phyloP scores from a whole-genome alignment of 2,888 invertebrate species.

The Thecocarcelia acutangulata region DNA sequence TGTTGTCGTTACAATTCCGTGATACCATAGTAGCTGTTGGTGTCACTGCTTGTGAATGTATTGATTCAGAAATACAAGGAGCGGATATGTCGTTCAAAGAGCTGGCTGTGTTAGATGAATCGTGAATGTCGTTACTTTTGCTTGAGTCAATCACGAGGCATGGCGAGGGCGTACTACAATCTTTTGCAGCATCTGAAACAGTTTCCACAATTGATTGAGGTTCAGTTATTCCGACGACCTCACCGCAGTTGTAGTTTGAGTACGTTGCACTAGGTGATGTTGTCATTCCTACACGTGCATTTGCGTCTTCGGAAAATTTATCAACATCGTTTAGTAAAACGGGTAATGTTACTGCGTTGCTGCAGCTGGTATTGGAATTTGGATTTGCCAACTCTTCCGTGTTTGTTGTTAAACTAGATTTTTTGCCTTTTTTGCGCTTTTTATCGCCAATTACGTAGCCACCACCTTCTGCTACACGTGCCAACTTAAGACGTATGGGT shows the following conservation, averaged over 20 bases:
- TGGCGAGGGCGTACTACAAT: conserved; percentile 76
- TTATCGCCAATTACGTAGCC: conserved; percentile 81
- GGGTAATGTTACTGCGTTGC: conserved; percentile 54
- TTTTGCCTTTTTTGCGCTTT: conserved; percentile 71
- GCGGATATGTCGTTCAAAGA: conserved; percentile 73
- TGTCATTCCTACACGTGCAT: conserved; percentile 45
- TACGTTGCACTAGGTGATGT: conserved; percentile 51
- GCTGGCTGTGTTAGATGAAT: conserved; percentile 73
- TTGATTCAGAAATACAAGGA: conserved; percentile 53
- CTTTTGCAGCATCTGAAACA: conserved; percentile 72
- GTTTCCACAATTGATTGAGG: conserved; percentile 39
- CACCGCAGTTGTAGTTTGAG: conserved; percentile 38
- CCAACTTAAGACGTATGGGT: conserved; percentile 91
- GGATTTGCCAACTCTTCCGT: conserved; percentile 49
- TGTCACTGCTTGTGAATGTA: conserved; percentile 46
- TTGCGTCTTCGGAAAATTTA: conserved; percentile 59
- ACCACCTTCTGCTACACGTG: conserved; percentile 90
- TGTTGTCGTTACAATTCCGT: conserved; percentile 68
- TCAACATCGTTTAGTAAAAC: conserved; percentile 30
- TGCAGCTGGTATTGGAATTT: conserved; percentile 56
- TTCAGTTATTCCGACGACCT: conserved; percentile 33
- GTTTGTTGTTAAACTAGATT: conserved; percentile 47
- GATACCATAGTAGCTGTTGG: conserved; percentile 39
- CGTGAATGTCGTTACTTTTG: conserved; percentile 76
- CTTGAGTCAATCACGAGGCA: conserved; percentile 77